These are phyloP conservation scores for Adelges cooleyi DNA, from an alignment of 1,140 invertebrate species.

Conservation along the genomic window DNA sequence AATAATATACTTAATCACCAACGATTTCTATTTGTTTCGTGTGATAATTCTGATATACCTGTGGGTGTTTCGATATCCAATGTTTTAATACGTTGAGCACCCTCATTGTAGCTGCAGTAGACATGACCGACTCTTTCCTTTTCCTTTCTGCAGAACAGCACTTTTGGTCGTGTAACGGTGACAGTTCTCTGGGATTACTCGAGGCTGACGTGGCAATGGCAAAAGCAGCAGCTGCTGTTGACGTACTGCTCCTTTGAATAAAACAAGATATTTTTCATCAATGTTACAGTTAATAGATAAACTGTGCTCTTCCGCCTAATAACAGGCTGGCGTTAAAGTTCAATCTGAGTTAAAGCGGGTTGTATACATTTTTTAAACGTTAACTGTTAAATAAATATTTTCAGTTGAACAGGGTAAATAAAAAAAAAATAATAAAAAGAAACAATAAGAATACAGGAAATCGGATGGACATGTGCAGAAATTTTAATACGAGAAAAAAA, in stretches of 20 bases:
- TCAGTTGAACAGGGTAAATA: background rate
- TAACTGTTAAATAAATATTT: background rate
- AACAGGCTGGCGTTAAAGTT: background rate
- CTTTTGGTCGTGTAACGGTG: constrained; percentile 32
- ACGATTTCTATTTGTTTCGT: background rate
- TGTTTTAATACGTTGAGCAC: constrained; percentile 79
- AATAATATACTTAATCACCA: background rate
- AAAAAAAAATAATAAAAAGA: background rate
- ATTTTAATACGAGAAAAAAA: background rate
- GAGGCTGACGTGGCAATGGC: constrained; percentile 83
- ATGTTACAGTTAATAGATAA: background rate
- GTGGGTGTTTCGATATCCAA: constrained; percentile 58
- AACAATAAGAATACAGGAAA: constrained; percentile 1
- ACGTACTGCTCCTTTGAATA: constrained; percentile 66
- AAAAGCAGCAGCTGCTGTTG: constrained; percentile 79
- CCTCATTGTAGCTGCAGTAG: constrained; percentile 83
- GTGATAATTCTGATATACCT: constrained; percentile 36
- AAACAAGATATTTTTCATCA: constrained; percentile 2
- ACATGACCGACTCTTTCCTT: constrained; percentile 74
- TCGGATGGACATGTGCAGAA: constrained; percentile 2
- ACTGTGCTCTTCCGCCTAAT: background rate
- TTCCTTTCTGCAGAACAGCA: constrained; percentile 40
- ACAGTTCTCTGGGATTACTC: constrained; percentile 58
- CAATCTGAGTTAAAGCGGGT: background rate
- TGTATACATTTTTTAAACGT: background rate